Evolutionary conservation across 2,113 vertebrate genomes (phyloP).

Genomic region (Phoxinus phoxinus): DNA sequence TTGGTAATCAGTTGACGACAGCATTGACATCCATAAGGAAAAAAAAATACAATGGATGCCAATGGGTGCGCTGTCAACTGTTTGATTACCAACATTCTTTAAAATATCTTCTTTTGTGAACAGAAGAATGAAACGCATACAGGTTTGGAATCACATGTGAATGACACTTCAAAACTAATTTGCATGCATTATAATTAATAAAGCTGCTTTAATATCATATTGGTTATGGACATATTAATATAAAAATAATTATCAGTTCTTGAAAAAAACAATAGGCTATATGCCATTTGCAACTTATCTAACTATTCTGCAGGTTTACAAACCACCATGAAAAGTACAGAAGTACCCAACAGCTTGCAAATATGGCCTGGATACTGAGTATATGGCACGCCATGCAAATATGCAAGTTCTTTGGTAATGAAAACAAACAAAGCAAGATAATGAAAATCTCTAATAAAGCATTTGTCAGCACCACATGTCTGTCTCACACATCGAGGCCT

Average conservation of each 20-base stretch:
- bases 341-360: not conserved
- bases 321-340: not conserved
- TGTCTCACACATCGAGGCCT: not conserved
- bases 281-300: not conserved
- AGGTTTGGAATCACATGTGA: not conserved
- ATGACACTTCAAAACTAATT: not conserved
- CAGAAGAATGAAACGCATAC: no score
- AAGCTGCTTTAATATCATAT: not conserved
- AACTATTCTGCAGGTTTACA: not conserved
- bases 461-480: not conserved
- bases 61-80: no score
- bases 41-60: no score
- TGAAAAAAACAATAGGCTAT: not conserved
- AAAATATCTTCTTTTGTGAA: no score
- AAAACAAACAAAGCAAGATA: not conserved
- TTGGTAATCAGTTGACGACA: no score
- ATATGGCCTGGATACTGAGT: not conserved
- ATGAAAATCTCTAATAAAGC: not conserved
- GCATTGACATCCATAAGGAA: no score
- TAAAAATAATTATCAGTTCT: not conserved
- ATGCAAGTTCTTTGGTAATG: not conserved
- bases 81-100: no score
- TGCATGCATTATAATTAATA: not conserved
- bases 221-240: not conserved
- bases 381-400: conserved; percentile 28